phyloP scores from a whole-genome alignment of 2,797 vertebrate genomes.

The Atherinosoma microstoma region DNA sequence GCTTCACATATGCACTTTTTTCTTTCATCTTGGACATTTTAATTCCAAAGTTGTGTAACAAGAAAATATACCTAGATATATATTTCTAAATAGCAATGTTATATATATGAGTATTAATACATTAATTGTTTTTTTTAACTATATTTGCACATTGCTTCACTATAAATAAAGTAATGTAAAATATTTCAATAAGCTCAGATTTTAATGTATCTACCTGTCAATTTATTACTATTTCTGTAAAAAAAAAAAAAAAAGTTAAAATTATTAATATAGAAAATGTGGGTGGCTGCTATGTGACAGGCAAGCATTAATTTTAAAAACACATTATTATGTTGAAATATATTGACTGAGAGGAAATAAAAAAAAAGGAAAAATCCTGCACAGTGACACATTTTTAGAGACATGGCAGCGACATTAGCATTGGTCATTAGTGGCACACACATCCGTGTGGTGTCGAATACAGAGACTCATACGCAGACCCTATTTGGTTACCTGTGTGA shows the following conservation, averaged over 20 bases:
- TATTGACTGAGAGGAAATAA: slow-evolving; percentile 92
- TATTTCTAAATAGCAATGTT: neutral
- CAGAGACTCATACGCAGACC: slow-evolving; percentile 93
- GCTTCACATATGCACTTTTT: slow-evolving; percentile 1
- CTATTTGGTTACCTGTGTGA: slow-evolving; percentile 99
- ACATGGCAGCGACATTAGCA: slow-evolving; percentile 99
- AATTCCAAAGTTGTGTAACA: neutral
- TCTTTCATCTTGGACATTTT: neutral
- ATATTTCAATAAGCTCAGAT: neutral
- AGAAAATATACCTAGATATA: neutral
- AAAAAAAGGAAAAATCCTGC: slow-evolving; percentile 63
- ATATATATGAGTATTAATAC: neutral
- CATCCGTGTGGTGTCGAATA: slow-evolving; percentile 92
- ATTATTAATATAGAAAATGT: slow-evolving; percentile 57
- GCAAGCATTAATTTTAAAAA: slow-evolving; percentile 94
- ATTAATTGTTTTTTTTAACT: neutral
- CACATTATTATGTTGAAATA: slow-evolving; percentile 95
- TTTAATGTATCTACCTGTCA: neutral
- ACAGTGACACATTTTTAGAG: slow-evolving; percentile 90
- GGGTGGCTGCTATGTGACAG: slow-evolving; percentile 88
- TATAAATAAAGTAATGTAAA: neutral
- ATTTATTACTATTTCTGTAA: neutral
- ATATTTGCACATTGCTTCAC: neutral
- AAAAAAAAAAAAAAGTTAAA: slow-evolving; percentile 74
- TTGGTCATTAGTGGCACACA: slow-evolving; percentile 99